A percentile compares a stretch with the other conserved stretches of the same genome.
These are phyloP conservation scores for Ricordea florida DNA, from an alignment of 92 coral and sea anemone genomes.

Conservation along the genomic window DNA sequence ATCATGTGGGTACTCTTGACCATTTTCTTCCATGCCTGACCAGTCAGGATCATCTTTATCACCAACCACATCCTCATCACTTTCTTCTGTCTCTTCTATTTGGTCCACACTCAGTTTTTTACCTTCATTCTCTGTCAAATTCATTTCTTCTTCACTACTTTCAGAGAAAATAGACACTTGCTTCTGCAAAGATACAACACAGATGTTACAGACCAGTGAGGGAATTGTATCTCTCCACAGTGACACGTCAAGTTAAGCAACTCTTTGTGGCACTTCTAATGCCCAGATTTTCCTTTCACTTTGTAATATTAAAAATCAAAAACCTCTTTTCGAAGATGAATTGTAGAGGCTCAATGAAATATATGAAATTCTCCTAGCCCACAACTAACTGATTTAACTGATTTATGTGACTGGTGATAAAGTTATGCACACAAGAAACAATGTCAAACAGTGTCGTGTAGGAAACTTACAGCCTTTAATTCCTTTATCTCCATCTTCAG, in stretches of 20 bases:
- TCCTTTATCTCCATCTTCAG: slow-evolving; percentile 20
- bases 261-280: background rate
- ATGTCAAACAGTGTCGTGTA: background rate
- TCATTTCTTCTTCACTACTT: too few species aligned
- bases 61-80: background rate
- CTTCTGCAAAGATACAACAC: background rate
- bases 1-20: too few species aligned
- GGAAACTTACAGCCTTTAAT: slow-evolving; percentile 18
- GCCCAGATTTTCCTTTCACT: background rate
- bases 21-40: background rate
- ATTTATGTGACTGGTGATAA: background rate
- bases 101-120: too few species aligned
- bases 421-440: background rate
- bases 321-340: background rate
- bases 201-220: background rate
- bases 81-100: background rate
- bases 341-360: too few species aligned
- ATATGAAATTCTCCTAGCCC: too few species aligned
- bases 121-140: background rate
- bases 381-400: too few species aligned
- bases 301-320: background rate
- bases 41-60: background rate
- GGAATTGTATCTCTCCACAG: background rate
- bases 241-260: background rate
- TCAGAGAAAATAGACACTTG: too few species aligned